Percentiles rank a stretch among this genome's conserved stretches.
Evolutionary conservation across 2,797 vertebrate species (phyloP).

Genomic region (Falco rusticolus): DNA sequence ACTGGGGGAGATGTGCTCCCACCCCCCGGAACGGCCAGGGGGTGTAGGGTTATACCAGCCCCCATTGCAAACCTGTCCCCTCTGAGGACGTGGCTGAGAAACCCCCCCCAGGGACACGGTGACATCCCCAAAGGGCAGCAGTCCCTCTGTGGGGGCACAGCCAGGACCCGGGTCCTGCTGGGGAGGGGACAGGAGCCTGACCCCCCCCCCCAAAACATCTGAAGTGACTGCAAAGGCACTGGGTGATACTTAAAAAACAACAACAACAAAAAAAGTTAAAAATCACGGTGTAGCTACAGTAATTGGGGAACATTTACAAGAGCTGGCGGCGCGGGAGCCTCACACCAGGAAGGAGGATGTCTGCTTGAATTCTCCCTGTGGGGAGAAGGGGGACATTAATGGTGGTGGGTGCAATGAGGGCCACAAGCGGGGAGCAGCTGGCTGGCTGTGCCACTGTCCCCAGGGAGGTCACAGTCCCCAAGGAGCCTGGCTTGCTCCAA

Average conservation of each 20-base stretch:
- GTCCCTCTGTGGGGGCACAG: not conserved
- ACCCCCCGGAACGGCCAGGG: not conserved
- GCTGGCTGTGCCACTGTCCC: not conserved
- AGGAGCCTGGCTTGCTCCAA: not conserved
- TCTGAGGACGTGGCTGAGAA: not conserved
- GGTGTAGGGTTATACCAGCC: not conserved
- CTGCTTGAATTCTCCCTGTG: conserved; percentile 91
- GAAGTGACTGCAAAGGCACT: not conserved
- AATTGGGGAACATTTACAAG: not conserved
- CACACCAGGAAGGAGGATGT: conserved; percentile 95
- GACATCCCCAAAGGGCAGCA: not conserved
- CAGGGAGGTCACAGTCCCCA: not conserved
- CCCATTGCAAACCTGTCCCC: not conserved
- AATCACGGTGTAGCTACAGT: not conserved
- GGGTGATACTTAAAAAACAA: not conserved
- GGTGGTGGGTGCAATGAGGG: too few relatives aligned
- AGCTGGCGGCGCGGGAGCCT: not conserved
- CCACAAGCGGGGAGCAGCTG: not conserved
- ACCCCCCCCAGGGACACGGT: not conserved
- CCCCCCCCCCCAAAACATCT: not conserved
- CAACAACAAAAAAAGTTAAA: not conserved
- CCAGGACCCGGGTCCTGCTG: not conserved
- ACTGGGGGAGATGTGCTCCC: not conserved
- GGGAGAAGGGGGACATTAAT: not conserved
- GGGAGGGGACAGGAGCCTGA: too few relatives aligned